A percentile compares a stretch with the other conserved stretches of the same genome.
phyloP scores from a whole-genome alignment of 2,113 vertebrate genomes.

The Pseudonaja textilis region DNA sequence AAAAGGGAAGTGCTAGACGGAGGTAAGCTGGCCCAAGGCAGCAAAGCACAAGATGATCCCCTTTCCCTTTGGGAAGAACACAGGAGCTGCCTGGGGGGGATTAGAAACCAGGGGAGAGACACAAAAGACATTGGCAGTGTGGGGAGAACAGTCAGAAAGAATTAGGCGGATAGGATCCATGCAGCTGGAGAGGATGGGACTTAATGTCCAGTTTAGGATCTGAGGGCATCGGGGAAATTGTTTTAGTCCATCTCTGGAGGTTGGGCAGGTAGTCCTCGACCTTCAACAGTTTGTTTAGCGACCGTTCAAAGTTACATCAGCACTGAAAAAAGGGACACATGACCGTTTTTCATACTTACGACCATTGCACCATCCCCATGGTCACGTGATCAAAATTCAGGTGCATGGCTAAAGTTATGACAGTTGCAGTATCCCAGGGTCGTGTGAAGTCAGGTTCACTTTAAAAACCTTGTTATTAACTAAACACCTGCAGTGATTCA shows the following conservation, averaged over 20 bases:
- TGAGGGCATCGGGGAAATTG: neutral
- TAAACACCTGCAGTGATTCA: neutral
- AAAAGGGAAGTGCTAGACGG: neutral
- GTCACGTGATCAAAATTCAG: neutral
- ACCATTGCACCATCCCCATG: neutral
- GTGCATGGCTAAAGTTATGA: neutral
- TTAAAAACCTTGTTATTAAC: neutral
- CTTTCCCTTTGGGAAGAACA: neutral
- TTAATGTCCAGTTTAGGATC: neutral
- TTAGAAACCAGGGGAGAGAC: neutral
- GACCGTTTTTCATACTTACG: neutral
- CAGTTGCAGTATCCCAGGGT: neutral
- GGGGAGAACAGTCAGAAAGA: neutral
- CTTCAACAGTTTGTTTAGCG: neutral
- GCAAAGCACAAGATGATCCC: conserved; percentile 9
- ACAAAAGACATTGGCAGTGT: neutral
- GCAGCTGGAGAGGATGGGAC: neutral
- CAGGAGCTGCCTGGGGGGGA: neutral
- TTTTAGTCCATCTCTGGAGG: neutral
- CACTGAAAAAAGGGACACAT: neutral
- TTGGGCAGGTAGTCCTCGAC: neutral
- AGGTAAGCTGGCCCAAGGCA: neutral
- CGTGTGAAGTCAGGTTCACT: neutral
- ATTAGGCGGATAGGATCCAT: neutral
- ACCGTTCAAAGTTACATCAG: neutral